Evolutionary conservation across 2,113 vertebrate genomes (phyloP).

Genomic region (Butastur rufipennis): DNA sequence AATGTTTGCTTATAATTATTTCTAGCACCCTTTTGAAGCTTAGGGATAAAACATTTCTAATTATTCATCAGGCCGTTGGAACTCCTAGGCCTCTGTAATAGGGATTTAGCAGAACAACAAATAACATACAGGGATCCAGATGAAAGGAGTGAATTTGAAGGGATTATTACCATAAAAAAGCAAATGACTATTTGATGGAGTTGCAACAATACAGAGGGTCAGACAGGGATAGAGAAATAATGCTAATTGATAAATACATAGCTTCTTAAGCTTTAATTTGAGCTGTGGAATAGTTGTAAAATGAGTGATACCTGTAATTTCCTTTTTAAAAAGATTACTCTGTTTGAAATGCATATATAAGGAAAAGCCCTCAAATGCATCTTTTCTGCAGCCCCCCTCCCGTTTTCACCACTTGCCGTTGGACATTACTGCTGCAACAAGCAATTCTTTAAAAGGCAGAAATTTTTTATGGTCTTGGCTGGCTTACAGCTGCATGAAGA

Average conservation of each 20-base stretch:
- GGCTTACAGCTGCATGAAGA: not conserved
- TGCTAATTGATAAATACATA: constrained; percentile 73
- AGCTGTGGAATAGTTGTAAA: constrained; percentile 35
- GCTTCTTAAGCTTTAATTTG: constrained; percentile 66
- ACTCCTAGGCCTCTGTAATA: constrained; percentile 72
- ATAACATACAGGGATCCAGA: constrained; percentile 72
- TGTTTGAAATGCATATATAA: not conserved
- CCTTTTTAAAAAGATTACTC: not conserved
- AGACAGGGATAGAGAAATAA: constrained; percentile 68
- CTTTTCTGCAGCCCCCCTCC: not conserved
- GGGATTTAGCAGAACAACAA: constrained; percentile 78
- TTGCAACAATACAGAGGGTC: constrained; percentile 69
- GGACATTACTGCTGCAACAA: not conserved
- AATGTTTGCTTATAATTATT: constrained; percentile 83
- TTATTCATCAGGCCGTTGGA: constrained; percentile 77
- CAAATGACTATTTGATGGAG: constrained; percentile 75
- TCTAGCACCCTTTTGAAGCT: constrained; percentile 81
- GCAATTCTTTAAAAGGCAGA: not conserved
- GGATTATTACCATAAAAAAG: constrained; percentile 79
- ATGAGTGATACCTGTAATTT: constrained; percentile 64
- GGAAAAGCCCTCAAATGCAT: not conserved
- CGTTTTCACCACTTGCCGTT: not conserved
- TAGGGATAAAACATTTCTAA: constrained; percentile 80
- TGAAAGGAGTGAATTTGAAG: constrained; percentile 76
- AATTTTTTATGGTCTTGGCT: not conserved